Conservation (phyloP, 1,140 invertebrate genomes). For the Cataglyphis hispanica region DNA sequence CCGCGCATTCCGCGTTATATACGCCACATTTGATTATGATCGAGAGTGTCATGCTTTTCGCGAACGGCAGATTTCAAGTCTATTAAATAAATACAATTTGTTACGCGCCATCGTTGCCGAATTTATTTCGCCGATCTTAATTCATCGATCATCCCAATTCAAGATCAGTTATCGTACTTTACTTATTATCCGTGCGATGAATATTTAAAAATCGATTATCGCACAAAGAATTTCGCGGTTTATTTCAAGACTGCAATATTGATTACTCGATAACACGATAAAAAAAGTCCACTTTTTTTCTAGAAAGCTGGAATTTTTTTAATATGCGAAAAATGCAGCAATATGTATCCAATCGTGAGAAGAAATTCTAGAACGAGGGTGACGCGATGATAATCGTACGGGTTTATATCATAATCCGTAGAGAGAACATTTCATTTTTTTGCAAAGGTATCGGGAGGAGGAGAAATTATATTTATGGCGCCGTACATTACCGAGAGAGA, state of each 20-base stretch:
- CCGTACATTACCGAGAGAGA: conserved; percentile 78
- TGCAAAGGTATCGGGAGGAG: conserved; percentile 70
- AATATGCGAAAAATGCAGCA: background rate
- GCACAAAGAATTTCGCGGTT: background rate
- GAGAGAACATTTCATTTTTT: conserved; percentile 71
- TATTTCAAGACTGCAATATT: background rate
- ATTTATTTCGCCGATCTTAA: background rate
- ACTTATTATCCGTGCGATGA: background rate
- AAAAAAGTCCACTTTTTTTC: background rate
- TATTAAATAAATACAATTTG: conserved; percentile 36
- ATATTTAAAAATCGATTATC: background rate
- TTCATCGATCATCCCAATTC: conserved; percentile 28
- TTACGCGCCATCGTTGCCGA: conserved; percentile 12
- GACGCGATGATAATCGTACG: conserved; percentile 61
- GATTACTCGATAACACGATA: background rate
- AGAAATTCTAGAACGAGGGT: conserved; percentile 35
- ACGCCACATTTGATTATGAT: conserved; percentile 51
- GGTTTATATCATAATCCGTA: conserved; percentile 46
- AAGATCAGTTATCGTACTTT: background rate
- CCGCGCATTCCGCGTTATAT: background rate
- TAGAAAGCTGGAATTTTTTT: background rate
- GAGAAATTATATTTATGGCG: conserved; percentile 76
- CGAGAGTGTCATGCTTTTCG: conserved; percentile 15
- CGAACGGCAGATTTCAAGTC: conserved; percentile 1
- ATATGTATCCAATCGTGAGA: conserved; percentile 64